A percentile compares a stretch with the other conserved stretches of the same genome.
phyloP scores from a whole-genome alignment of 1,140 invertebrate genomes.

The Coptotermes formosanus region DNA sequence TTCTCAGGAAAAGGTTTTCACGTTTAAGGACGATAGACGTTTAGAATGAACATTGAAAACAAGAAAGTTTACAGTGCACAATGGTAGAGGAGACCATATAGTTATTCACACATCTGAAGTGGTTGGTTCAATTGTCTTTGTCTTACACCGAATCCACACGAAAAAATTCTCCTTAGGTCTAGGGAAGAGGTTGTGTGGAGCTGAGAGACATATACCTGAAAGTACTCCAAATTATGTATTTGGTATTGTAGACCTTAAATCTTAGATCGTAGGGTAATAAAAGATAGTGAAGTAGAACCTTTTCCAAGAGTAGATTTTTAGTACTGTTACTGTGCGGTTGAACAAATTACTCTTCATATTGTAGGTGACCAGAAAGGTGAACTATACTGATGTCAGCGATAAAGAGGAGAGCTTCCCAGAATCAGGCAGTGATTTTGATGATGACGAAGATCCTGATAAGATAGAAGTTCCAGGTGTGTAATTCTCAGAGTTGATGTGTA shows the following conservation, averaged over 20 bases:
- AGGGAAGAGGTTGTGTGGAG: too few species aligned
- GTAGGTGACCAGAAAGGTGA: constrained; percentile 25
- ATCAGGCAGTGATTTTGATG: constrained; percentile 71
- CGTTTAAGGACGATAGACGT: neutral
- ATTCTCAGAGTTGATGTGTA: neutral
- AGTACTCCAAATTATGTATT: neutral
- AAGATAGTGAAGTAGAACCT: neutral
- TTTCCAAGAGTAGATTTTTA: neutral
- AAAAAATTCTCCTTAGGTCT: neutral
- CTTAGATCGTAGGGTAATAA: neutral
- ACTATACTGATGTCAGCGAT: constrained; percentile 54
- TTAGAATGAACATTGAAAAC: neutral
- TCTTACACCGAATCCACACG: neutral
- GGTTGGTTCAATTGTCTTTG: neutral
- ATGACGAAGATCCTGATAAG: constrained; percentile 86
- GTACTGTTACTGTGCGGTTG: neutral
- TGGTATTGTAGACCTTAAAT: too few species aligned
- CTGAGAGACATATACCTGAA: too few species aligned
- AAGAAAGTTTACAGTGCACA: neutral
- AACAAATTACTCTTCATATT: neutral
- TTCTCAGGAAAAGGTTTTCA: neutral
- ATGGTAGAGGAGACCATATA: neutral
- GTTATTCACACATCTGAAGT: neutral
- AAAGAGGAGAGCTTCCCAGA: constrained; percentile 58
- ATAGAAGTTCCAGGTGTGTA: constrained; percentile 79